A percentile compares a stretch with the other conserved stretches of the same genome.
phyloP scores from a whole-genome alignment of 2,113 vertebrate genomes.

The Chamaetylas fuelleborni region DNA sequence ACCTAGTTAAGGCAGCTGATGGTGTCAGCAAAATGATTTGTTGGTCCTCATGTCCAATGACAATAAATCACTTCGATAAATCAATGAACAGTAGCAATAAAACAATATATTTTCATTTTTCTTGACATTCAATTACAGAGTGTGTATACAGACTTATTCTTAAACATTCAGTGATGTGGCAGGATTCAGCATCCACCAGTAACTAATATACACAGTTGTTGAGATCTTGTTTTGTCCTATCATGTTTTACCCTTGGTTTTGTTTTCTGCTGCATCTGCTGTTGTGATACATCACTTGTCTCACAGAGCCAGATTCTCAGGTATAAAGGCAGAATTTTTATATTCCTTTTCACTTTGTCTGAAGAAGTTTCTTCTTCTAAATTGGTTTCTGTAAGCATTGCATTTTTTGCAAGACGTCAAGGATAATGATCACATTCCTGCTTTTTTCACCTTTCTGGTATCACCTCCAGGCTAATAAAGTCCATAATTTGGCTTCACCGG shows the following conservation, averaged over 20 bases:
- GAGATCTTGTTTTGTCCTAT: background rate
- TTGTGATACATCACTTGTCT: background rate
- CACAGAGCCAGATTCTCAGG: background rate
- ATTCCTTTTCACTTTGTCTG: background rate
- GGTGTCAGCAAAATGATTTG: constrained; percentile 82
- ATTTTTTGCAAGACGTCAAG: background rate
- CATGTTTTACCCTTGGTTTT: background rate
- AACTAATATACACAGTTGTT: constrained; percentile 19
- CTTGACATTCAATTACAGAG: constrained; percentile 81
- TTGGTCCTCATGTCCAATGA: constrained; percentile 69
- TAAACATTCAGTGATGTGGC: constrained; percentile 65
- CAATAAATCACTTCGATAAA: constrained; percentile 81
- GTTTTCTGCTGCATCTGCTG: background rate
- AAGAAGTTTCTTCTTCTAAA: background rate
- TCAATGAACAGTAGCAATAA: constrained; percentile 83
- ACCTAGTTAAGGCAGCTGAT: constrained; percentile 84
- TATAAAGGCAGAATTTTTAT: background rate
- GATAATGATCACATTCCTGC: background rate
- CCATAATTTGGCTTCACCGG: background rate
- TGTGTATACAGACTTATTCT: constrained; percentile 74
- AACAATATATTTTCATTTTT: constrained; percentile 84
- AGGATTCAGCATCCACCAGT: constrained; percentile 45
- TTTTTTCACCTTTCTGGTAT: background rate
- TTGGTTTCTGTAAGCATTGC: background rate
- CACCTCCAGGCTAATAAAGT: background rate